These are phyloP conservation scores for Sandelia bainsii DNA, from an alignment of 2,797 vertebrate species.

Conservation along the genomic window DNA sequence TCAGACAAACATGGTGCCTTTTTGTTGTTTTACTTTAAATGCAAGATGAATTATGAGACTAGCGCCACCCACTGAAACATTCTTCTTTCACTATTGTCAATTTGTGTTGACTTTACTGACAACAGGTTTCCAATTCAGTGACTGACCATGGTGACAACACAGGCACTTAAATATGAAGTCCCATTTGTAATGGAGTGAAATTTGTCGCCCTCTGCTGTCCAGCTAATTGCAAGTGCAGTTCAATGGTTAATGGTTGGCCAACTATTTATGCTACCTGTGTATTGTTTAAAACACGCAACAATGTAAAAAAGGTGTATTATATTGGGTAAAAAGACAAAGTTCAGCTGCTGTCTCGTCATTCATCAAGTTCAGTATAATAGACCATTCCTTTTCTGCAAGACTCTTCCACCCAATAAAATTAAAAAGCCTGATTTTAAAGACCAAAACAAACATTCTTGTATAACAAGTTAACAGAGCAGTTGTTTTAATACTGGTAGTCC, in stretches of 20 bases:
- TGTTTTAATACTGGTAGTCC: too few relatives aligned
- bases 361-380: too few relatives aligned
- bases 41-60: conserved; percentile 16
- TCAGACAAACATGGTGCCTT: conserved; percentile 13
- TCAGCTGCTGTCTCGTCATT: too few relatives aligned
- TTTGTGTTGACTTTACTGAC: conserved; percentile 31
- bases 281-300: too few relatives aligned
- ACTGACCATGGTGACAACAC: conserved; percentile 2
- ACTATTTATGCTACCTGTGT: too few relatives aligned
- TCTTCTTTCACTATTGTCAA: conserved; percentile 1
- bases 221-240: too few relatives aligned
- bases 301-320: too few relatives aligned
- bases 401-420: not conserved
- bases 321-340: too few relatives aligned
- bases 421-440: not conserved
- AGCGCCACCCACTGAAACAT: conserved; percentile 26
- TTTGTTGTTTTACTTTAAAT: conserved; percentile 8
- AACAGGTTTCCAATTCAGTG: not conserved
- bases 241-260: too few relatives aligned
- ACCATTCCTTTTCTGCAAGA: not conserved
- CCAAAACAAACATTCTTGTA: not conserved
- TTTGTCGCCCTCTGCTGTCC: too few relatives aligned
- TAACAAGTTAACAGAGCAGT: too few relatives aligned
- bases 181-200: too few relatives aligned
- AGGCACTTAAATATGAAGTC: not conserved